These are phyloP conservation scores for Epistrophella euchroma DNA, from an alignment of 2,888 invertebrate species.

Conservation along the genomic window DNA sequence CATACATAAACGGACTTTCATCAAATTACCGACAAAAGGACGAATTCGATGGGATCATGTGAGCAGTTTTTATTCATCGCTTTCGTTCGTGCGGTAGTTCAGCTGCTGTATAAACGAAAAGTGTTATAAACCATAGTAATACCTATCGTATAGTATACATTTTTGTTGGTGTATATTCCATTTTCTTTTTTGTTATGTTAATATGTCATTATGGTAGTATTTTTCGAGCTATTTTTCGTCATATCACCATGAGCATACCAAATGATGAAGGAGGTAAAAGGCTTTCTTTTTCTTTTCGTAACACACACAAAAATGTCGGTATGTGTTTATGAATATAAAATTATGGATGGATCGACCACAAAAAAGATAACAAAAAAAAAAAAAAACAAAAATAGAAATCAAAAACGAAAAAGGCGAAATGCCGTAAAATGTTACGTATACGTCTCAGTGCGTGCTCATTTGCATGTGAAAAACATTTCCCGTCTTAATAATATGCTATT, in stretches of 20 bases:
- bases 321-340: conserved; percentile 21
- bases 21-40: conserved; percentile 63
- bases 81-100: conserved; percentile 4
- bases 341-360: conserved; percentile 6
- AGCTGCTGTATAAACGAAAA: not conserved
- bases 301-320: conserved; percentile 4
- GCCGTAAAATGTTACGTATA: conserved; percentile 70
- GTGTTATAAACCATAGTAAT: not conserved
- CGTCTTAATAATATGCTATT: conserved; percentile 73
- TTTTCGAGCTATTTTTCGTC: conserved; percentile 71
- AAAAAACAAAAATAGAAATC: not conserved
- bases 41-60: conserved; percentile 62
- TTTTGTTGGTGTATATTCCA: conserved; percentile 3
- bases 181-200: conserved; percentile 71
- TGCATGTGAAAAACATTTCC: conserved; percentile 74
- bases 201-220: conserved; percentile 71
- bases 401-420: conserved; percentile 24
- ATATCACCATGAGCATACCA: conserved; percentile 70
- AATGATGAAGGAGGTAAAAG: conserved; percentile 46
- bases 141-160: not conserved
- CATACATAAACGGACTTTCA: conserved; percentile 10
- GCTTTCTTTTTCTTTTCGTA: conserved; percentile 9
- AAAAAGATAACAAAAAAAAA: not conserved
- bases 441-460: conserved; percentile 74
- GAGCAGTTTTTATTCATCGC: conserved; percentile 48